Evolutionary conservation across 2,797 vertebrate species (phyloP).

Genomic region (Acridotheres tristis): DNA sequence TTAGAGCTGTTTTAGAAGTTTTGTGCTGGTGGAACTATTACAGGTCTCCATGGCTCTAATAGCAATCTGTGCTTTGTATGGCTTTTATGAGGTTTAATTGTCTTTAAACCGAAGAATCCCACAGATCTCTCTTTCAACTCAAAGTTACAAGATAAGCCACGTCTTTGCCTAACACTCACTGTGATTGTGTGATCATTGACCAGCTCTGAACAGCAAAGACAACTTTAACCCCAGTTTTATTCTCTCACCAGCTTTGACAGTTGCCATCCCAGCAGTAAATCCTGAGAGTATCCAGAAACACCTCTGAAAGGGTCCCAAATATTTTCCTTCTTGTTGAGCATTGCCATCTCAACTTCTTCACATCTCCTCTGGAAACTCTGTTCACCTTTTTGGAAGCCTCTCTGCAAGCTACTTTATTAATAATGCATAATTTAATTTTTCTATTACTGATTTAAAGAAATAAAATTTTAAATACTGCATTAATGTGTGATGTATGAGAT

Average conservation of each 20-base stretch:
- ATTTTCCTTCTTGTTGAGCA: not conserved
- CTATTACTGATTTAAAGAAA: constrained; percentile 29
- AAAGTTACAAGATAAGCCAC: not conserved
- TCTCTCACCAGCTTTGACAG: not conserved
- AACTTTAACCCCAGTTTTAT: not conserved
- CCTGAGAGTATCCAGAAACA: not conserved
- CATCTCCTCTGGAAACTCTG: not conserved
- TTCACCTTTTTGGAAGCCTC: not conserved
- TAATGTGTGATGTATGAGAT: not conserved
- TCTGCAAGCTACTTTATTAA: not conserved
- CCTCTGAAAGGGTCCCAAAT: not conserved
- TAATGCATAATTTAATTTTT: constrained; percentile 29
- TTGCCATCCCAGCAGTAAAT: not conserved
- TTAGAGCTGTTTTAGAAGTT: not conserved
- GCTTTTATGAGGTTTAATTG: not conserved
- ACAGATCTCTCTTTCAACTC: not conserved
- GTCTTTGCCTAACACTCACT: accelerated
- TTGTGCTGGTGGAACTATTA: not conserved
- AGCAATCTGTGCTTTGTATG: not conserved
- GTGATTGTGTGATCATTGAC: not conserved
- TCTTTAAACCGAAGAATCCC: not conserved
- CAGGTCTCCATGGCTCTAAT: not conserved
- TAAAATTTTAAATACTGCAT: constrained; percentile 36
- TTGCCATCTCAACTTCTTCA: not conserved
- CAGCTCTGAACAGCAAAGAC: not conserved